phyloP scores from a whole-genome alignment of 2,888 invertebrate genomes.

The Drosophila crucigera region DNA sequence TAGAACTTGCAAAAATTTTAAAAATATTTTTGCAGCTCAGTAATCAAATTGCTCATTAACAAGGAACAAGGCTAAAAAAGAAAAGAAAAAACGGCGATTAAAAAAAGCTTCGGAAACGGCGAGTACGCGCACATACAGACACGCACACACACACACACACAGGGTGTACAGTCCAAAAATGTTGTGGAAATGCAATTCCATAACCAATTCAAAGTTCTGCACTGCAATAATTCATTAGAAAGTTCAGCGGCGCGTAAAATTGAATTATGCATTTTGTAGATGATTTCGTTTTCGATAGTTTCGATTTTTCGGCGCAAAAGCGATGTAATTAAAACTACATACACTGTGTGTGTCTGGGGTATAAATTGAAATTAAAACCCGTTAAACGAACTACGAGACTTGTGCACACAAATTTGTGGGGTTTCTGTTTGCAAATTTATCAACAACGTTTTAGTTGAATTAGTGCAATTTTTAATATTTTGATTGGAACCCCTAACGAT shows the following conservation, averaged over 20 bases:
- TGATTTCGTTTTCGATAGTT: slow-evolving; percentile 67
- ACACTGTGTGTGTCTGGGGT: neutral
- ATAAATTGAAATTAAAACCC: slow-evolving; percentile 10
- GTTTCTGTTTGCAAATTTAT: neutral
- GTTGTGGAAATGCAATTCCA: slow-evolving; percentile 66
- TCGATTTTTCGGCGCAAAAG: slow-evolving; percentile 33
- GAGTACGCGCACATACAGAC: neutral
- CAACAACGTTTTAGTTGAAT: neutral
- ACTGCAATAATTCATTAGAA: slow-evolving; percentile 72
- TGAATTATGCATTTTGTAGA: slow-evolving; percentile 77
- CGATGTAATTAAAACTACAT: slow-evolving; percentile 53
- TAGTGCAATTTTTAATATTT: neutral
- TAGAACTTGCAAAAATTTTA: neutral
- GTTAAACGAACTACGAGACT: slow-evolving; percentile 2
- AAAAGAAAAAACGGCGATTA: neutral
- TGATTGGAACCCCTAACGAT: neutral
- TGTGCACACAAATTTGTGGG: slow-evolving; percentile 13
- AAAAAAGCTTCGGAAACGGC: slow-evolving; percentile 22
- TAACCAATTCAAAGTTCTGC: slow-evolving; percentile 49
- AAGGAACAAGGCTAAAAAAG: slow-evolving; percentile 32
- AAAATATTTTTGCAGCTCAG: slow-evolving; percentile 53
- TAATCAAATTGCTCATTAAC: slow-evolving; percentile 72
- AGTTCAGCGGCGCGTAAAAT: slow-evolving; percentile 74
- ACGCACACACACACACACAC: slow-evolving; percentile 16
- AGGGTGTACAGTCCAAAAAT: slow-evolving; percentile 49